Conservation (phyloP, 2,888 invertebrate genomes). For the Calliopum simillimum region DNA sequence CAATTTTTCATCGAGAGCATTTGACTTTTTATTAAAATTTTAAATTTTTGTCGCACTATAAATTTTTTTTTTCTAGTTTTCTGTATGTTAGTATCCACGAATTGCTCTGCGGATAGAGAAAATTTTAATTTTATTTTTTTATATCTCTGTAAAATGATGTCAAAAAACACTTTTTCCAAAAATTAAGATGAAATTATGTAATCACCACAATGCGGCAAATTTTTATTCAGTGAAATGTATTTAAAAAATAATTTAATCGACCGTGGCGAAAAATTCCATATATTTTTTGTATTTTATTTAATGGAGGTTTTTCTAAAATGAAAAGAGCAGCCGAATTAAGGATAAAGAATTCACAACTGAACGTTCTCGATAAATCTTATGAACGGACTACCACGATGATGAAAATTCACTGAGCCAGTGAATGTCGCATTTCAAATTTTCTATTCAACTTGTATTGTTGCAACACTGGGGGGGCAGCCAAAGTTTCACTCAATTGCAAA, state of each 20-base stretch:
- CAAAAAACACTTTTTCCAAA: background rate
- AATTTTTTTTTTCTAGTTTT: background rate
- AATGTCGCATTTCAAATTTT: constrained; percentile 37
- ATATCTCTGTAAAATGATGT: background rate
- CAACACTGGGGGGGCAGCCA: background rate
- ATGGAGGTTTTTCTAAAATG: background rate
- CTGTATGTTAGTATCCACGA: constrained; percentile 24
- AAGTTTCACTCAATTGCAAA: background rate
- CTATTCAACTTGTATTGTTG: constrained; percentile 3
- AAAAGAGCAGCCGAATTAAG: constrained; percentile 29
- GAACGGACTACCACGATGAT: constrained; percentile 64
- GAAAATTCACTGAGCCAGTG: constrained; percentile 62
- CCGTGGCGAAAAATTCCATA: too few species aligned
- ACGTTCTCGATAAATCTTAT: constrained; percentile 25
- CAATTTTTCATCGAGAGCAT: too few species aligned
- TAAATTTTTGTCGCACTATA: too few species aligned
- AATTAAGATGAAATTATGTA: background rate
- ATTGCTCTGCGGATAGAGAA: constrained; percentile 18
- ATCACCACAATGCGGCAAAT: background rate
- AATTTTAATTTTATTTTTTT: background rate
- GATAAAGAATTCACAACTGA: constrained; percentile 42
- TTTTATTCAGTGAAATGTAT: too few species aligned
- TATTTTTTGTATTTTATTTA: too few species aligned
- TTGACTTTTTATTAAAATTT: too few species aligned
- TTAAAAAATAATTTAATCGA: too few species aligned